A percentile compares a stretch with the other conserved stretches of the same genome.
Evolutionary conservation across 2,888 invertebrate species (phyloP).

Genomic region (Selenia dentaria): DNA sequence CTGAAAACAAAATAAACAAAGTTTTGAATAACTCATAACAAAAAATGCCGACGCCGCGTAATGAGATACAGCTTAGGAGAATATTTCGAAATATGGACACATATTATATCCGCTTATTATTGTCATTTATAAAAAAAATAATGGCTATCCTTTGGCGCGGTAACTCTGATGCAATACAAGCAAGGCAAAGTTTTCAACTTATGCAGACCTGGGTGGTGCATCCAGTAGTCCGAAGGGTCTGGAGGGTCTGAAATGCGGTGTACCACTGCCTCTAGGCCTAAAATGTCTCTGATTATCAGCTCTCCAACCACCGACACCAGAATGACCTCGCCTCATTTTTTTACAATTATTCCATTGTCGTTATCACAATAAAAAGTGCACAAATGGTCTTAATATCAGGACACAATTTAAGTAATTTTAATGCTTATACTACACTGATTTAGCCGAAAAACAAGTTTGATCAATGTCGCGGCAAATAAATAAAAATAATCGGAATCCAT

Average conservation of each 20-base stretch:
- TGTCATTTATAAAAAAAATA: too few species aligned
- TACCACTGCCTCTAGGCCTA: conserved; percentile 63
- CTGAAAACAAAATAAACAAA: conserved; percentile 46
- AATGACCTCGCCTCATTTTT: conserved; percentile 80
- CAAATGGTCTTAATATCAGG: background rate
- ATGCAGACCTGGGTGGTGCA: conserved; percentile 53
- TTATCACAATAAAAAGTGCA: conserved; percentile 22
- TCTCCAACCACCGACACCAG: conserved; percentile 72
- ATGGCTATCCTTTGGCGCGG: conserved; percentile 48
- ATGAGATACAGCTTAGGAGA: background rate
- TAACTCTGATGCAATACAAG: conserved; percentile 43
- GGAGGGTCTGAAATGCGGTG: conserved; percentile 59
- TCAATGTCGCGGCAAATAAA: conserved; percentile 58
- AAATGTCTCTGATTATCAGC: conserved; percentile 71
- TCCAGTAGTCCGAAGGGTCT: conserved; percentile 52
- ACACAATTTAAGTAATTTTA: background rate
- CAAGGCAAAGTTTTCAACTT: conserved; percentile 1
- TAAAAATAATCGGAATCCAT: conserved; percentile 45
- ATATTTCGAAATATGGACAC: conserved; percentile 4
- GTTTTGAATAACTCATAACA: background rate
- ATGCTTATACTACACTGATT: conserved; percentile 8
- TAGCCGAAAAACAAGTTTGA: conserved; percentile 44
- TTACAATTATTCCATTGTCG: conserved; percentile 56
- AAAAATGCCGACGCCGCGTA: background rate
- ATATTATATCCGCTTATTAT: too few species aligned